Base-by-base conservation (phyloP, 2,888 invertebrate genomes). In the Macaria notata region DNA sequence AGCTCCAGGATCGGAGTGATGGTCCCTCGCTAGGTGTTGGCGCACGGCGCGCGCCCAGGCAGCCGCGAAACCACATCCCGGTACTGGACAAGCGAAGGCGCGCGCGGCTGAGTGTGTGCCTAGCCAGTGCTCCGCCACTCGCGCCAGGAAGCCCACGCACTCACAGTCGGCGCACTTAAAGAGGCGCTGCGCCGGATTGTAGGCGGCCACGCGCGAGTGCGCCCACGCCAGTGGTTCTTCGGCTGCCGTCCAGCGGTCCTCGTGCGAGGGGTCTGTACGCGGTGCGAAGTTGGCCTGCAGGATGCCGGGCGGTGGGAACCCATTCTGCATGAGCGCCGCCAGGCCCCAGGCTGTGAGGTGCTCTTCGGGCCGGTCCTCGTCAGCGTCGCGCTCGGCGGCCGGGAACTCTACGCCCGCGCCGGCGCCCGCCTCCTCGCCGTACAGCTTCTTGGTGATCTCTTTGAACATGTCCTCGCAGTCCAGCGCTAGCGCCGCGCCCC, bases 401-500 rank as follows among this genome's bases (percentile, higher is more conserved):
- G 88, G 88, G 79, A 89, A 89, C 78, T 89, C 89, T 29, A 88
- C 88, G 67, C 84, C 88, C 54, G 84, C 80, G 56, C 75, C 77
- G 58, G 78, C 81, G 79, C 75, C 76, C 36, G 89, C 84, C 85
- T 97, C 97, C 85, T 97, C 96, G 65, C 97, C 97, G 88, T 97
- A 97, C 69, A 97, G 92, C 92, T 97, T 97, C 84, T 96, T 94
- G 64, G 97, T 97, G 79, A 97, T 97, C 93, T 97, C 97, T 86
- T 97, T 97, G 84, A 96, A 96, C 95, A 96, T 96, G 81, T 96
- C 96, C 88, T 96, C 96, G 91, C 96, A 93, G 85, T 94, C 94
- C 87, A 94, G 92, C 76, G 93, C 92, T 75, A 93, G 92, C 69
- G 93, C 85, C 54, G 86, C 92, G 83, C 84, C 83, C 63, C 77